Conservation (phyloP, 2,113 vertebrate species). For the Lepisosteus oculatus region DNA sequence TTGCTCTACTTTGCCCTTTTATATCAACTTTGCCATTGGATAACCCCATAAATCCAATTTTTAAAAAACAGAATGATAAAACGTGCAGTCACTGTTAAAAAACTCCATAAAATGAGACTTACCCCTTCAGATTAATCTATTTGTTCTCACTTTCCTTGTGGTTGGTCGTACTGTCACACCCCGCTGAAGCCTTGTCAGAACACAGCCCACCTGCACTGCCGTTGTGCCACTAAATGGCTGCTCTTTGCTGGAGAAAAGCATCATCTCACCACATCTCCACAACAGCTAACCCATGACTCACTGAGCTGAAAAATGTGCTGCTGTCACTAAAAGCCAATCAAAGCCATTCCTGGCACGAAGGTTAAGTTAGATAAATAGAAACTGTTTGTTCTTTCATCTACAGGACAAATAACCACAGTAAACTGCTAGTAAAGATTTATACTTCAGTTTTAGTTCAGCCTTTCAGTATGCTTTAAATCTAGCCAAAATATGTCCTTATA, state of each 20-base stretch:
- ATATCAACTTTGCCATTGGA: no score
- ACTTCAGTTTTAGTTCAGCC: no score
- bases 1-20: no score
- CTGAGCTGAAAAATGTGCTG: not conserved
- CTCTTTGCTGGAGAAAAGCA: slow-evolving; percentile 12
- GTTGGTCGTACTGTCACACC: not conserved
- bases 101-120: slow-evolving; percentile 24
- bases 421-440: no score
- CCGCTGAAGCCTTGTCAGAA: not conserved
- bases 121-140: slow-evolving; percentile 20
- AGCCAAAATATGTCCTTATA: no score
- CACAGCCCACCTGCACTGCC: slow-evolving; percentile 30
- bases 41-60: no score
- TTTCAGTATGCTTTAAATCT: no score
- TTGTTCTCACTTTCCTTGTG: not conserved
- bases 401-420: not conserved
- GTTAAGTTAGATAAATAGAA: not conserved
- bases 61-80: not conserved
- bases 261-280: slow-evolving; percentile 42
- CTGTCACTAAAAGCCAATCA: not conserved
- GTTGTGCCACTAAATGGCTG: not conserved
- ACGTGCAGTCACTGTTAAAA: not conserved
- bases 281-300: not conserved
- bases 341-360: not conserved
- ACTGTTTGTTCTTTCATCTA: not conserved